A percentile compares a stretch with the other conserved stretches of the same genome.
These are phyloP conservation scores for Papilio elwesi DNA, from an alignment of 2,888 invertebrate species.

Conservation along the genomic window DNA sequence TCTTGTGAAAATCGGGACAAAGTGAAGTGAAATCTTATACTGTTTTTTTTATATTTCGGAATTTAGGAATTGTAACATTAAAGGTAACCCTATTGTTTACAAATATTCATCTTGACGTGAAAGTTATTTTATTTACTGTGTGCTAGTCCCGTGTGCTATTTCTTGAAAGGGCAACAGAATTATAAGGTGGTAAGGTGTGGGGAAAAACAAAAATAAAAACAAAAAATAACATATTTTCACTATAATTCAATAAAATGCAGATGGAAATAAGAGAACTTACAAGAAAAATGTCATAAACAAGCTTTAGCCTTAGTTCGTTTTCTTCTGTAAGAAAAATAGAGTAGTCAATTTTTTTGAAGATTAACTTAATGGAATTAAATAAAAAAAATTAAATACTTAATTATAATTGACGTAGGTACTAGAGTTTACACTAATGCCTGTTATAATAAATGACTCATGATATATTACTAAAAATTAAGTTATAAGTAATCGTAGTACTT, in stretches of 20 bases:
- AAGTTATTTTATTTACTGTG: neutral
- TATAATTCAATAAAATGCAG: slow-evolving; percentile 85
- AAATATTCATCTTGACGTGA: too few species aligned
- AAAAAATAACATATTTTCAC: slow-evolving; percentile 82
- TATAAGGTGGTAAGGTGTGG: slow-evolving; percentile 39
- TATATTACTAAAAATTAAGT: slow-evolving; percentile 79
- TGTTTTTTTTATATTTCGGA: too few species aligned
- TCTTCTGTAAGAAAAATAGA: slow-evolving; percentile 72
- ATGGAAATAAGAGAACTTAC: slow-evolving; percentile 83
- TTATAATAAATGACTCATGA: slow-evolving; percentile 84
- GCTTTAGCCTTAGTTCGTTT: slow-evolving; percentile 78
- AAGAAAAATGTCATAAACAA: slow-evolving; percentile 82
- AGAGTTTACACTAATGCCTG: slow-evolving; percentile 77
- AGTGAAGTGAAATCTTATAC: too few species aligned
- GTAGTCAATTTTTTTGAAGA: slow-evolving; percentile 79
- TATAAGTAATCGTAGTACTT: slow-evolving; percentile 75
- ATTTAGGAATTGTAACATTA: too few species aligned
- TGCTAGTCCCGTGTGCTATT: too few species aligned
- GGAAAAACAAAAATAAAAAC: slow-evolving; percentile 60
- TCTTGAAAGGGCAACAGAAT: neutral
- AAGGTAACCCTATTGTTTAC: too few species aligned
- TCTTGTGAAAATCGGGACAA: too few species aligned
- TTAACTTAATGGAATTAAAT: slow-evolving; percentile 82
- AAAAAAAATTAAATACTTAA: slow-evolving; percentile 84
- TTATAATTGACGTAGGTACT: slow-evolving; percentile 81